Conservation (phyloP, 1,140 invertebrate genomes). For the Liolophura sinensis region DNA sequence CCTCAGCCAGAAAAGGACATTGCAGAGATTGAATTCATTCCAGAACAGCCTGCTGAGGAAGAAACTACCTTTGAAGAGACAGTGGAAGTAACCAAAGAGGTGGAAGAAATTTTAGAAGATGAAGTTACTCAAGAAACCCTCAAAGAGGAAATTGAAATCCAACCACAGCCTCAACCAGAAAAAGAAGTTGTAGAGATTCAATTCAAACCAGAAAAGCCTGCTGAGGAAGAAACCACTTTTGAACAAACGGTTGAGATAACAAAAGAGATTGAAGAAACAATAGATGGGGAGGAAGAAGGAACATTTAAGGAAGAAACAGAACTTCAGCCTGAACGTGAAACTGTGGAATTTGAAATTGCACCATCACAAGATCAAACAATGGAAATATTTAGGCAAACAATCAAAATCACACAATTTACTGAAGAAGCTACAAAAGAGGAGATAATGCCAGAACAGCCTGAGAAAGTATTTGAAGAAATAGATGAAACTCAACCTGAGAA, state of each 20-base stretch:
- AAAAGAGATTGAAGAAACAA: not conserved
- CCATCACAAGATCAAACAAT: not conserved
- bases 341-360: conserved; percentile 9
- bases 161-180: not conserved
- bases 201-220: not conserved
- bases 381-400: not conserved
- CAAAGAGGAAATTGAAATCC: not conserved
- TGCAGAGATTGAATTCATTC: too few species aligned
- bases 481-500: too few species aligned
- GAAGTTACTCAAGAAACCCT: too few species aligned
- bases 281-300: not conserved
- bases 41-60: too few species aligned
- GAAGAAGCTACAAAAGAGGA: conserved; percentile 10
- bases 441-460: too few species aligned
- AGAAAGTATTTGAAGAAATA: conserved; percentile 14
- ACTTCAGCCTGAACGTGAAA: conserved; percentile 6
- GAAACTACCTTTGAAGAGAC: too few species aligned
- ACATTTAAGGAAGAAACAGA: not conserved
- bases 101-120: too few species aligned
- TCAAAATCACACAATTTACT: too few species aligned
- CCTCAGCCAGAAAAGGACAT: too few species aligned
- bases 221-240: not conserved
- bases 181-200: not conserved
- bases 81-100: too few species aligned
- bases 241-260: not conserved